phyloP scores from a whole-genome alignment of 1,140 invertebrate species.

The Zaprionus lachaisei region DNA sequence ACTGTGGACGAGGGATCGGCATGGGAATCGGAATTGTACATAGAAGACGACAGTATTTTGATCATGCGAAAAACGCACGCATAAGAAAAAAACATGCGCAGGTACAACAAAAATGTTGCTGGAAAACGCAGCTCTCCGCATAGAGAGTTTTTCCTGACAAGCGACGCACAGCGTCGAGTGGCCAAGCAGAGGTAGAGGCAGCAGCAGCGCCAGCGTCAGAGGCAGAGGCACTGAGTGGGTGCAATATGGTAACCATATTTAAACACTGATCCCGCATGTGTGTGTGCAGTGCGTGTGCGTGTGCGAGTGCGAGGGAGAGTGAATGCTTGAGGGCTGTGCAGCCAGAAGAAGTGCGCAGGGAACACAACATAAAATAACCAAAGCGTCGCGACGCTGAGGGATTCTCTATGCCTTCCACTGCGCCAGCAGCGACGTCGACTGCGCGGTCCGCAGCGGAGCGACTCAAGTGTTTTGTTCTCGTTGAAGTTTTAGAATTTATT shows the following conservation, averaged over 20 bases:
- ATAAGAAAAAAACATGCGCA: conserved; percentile 79
- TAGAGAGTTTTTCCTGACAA: conserved; percentile 49
- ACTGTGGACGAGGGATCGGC: conserved; percentile 15
- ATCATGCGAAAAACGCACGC: conserved; percentile 81
- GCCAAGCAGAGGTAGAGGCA: conserved; percentile 20
- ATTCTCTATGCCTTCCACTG: conserved; percentile 63
- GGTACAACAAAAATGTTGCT: conserved; percentile 56
- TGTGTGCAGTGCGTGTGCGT: conserved; percentile 31
- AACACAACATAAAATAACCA: conserved; percentile 66
- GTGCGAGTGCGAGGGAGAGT: conserved; percentile 55
- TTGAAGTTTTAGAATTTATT: conserved; percentile 84
- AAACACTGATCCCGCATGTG: conserved; percentile 71
- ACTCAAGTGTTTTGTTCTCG: conserved; percentile 76
- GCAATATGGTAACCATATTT: conserved; percentile 79
- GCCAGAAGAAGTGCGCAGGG: conserved; percentile 55
- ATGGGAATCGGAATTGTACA: conserved; percentile 45
- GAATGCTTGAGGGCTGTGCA: conserved; percentile 60
- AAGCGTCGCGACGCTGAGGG: conserved; percentile 48
- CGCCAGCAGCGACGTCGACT: conserved; percentile 25
- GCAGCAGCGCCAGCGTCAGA: conserved; percentile 2
- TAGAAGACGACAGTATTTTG: conserved; percentile 64
- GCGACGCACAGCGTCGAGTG: conserved; percentile 6
- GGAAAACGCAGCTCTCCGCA: conserved; percentile 65
- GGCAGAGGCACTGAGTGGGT: conserved; percentile 57
- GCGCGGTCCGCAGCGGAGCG: conserved; percentile 22